Evolutionary conservation across 2,113 vertebrate genomes (phyloP).

Genomic region (Smithornis capensis): DNA sequence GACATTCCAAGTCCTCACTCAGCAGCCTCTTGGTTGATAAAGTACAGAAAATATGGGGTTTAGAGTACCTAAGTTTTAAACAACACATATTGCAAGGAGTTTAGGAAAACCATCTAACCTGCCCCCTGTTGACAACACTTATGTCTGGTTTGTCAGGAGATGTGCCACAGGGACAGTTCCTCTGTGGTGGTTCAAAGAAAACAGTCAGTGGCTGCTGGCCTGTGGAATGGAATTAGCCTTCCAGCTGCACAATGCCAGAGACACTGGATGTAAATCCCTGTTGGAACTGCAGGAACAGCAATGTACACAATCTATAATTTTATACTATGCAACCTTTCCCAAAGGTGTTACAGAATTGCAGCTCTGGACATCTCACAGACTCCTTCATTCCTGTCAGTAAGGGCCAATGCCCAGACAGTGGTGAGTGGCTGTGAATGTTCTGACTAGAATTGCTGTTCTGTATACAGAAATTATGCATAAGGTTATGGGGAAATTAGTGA

Average conservation of each 20-base stretch:
- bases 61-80: neutral
- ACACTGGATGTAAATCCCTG: neutral
- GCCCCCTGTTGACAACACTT: fast-evolving
- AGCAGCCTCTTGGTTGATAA: neutral
- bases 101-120: neutral
- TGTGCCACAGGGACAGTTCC: neutral
- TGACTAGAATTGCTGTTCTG: neutral
- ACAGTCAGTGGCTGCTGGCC: neutral
- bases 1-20: neutral
- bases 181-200: neutral
- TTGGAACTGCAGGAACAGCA: neutral
- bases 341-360: neutral
- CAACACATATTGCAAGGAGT: fast-evolving
- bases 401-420: neutral
- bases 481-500: neutral
- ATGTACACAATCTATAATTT: neutral
- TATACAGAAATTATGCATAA: neutral
- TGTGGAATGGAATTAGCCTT: neutral
- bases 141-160: neutral
- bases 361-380: neutral
- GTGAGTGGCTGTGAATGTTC: neutral
- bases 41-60: neutral
- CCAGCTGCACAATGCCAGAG: neutral
- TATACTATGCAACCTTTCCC: neutral
- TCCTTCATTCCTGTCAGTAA: neutral